A percentile compares a stretch with the other conserved stretches of the same genome.
phyloP scores from a whole-genome alignment of 2,797 vertebrate genomes.

The Anomalospiza imberbis region DNA sequence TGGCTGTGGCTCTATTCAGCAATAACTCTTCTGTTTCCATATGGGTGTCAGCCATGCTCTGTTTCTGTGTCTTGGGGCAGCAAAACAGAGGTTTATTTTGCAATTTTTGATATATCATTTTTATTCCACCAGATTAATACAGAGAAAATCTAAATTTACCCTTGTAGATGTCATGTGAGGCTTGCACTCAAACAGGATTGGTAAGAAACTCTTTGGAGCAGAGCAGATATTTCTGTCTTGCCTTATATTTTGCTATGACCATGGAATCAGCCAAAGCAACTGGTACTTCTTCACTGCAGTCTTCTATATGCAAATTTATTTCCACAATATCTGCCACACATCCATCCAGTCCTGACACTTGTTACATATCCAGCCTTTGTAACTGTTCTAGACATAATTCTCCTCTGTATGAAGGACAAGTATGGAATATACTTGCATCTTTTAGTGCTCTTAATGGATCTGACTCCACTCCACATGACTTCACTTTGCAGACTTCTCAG shows the following conservation, averaged over 20 bases:
- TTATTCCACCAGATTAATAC: not conserved
- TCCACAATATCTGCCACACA: not conserved
- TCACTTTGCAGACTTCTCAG: not conserved
- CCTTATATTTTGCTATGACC: not conserved
- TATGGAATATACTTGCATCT: not conserved
- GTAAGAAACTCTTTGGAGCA: not conserved
- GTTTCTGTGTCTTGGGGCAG: not conserved
- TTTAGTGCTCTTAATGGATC: not conserved
- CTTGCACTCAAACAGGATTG: not conserved
- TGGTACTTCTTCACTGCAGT: not conserved
- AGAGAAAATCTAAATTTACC: not conserved
- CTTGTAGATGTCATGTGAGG: not conserved
- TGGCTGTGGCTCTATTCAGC: not conserved
- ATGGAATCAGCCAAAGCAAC: not conserved
- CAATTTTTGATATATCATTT: not conserved
- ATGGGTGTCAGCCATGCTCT: rapidly evolving
- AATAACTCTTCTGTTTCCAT: not conserved
- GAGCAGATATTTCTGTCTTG: not conserved
- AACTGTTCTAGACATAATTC: not conserved
- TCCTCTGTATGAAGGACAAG: not conserved
- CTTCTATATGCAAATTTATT: not conserved
- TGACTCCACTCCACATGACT: not conserved
- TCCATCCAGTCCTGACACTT: not conserved
- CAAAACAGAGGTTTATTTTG: not conserved
- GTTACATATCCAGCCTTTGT: not conserved